These are phyloP conservation scores for Tetragnatha versicolor DNA, from an alignment of 1,140 invertebrate genomes.

Conservation along the genomic window DNA sequence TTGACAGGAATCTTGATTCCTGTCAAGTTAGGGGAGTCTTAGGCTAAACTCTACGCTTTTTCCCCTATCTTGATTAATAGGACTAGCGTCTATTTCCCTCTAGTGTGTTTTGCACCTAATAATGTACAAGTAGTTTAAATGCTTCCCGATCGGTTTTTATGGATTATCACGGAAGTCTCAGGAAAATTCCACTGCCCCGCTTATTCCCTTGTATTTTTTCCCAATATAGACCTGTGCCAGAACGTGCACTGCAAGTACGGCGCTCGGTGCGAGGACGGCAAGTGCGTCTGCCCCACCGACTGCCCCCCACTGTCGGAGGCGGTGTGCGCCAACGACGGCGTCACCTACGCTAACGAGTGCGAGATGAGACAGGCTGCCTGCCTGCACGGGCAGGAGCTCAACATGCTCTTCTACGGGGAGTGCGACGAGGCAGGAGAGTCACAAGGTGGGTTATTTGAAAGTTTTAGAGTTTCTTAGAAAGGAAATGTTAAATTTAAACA, in stretches of 20 bases:
- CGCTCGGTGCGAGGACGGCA: conserved; percentile 79
- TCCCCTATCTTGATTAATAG: too few relatives aligned
- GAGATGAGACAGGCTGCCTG: conserved; percentile 77
- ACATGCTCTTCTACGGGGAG: conserved; percentile 80
- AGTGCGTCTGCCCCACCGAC: conserved; percentile 81
- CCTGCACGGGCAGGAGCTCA: conserved; percentile 61
- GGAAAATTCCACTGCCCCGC: neutral
- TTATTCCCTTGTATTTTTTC: neutral
- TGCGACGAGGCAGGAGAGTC: conserved; percentile 75
- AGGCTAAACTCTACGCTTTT: too few relatives aligned
- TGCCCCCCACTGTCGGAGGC: conserved; percentile 70
- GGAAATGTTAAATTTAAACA: too few relatives aligned
- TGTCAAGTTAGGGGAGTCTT: too few relatives aligned
- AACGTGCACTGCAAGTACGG: conserved; percentile 80
- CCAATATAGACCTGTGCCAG: conserved; percentile 75
- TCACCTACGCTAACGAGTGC: conserved; percentile 84
- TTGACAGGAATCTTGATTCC: too few relatives aligned
- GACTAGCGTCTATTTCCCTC: too few relatives aligned
- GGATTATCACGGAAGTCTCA: too few relatives aligned
- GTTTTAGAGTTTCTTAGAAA: too few relatives aligned
- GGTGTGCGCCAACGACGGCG: conserved; percentile 84
- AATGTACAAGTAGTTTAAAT: too few relatives aligned
- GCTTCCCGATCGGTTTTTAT: too few relatives aligned
- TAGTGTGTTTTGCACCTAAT: too few relatives aligned
- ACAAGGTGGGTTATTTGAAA: conserved; percentile 21